These are phyloP conservation scores for Corythornis madagascariensis DNA, from an alignment of 2,113 vertebrate genomes.

Conservation along the genomic window DNA sequence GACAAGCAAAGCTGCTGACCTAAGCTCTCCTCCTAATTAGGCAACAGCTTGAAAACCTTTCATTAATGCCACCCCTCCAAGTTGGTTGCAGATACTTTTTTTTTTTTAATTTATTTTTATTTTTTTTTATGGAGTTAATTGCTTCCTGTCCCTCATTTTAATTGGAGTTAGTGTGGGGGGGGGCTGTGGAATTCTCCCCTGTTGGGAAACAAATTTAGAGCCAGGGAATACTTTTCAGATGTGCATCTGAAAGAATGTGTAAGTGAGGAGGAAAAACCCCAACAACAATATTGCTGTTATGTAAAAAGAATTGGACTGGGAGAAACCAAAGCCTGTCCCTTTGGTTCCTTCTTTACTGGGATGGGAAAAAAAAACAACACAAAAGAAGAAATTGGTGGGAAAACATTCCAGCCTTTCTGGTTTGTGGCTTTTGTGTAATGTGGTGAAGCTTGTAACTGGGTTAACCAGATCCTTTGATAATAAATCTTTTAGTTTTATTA, in stretches of 20 bases:
- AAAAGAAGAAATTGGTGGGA: neutral
- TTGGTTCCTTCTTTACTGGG: neutral
- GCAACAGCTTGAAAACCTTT: conserved; percentile 52
- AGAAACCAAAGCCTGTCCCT: neutral
- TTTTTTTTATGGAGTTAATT: conserved; percentile 38
- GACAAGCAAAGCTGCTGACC: conserved; percentile 1
- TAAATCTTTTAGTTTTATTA: neutral
- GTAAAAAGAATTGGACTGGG: neutral
- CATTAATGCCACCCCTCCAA: conserved; percentile 37
- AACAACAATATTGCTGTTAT: neutral
- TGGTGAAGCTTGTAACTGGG: neutral
- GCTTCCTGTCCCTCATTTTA: conserved; percentile 63
- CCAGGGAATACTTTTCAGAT: neutral
- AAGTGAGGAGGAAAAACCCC: neutral
- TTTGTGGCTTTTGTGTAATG: neutral
- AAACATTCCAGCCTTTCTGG: neutral
- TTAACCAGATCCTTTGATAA: neutral
- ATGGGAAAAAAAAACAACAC: neutral
- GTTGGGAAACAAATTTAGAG: conserved; percentile 15
- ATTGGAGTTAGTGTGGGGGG: conserved; percentile 52
- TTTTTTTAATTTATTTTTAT: neutral
- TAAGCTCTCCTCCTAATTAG: conserved; percentile 69
- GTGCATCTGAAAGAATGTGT: neutral
- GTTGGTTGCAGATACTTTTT: conserved; percentile 39
- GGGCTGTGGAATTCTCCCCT: conserved; percentile 20